Evolutionary conservation across 23 tunicate genomes (phyloP), one percentile per base, ranked within the genome.

Genomic region (Corella eumyota): DNA sequence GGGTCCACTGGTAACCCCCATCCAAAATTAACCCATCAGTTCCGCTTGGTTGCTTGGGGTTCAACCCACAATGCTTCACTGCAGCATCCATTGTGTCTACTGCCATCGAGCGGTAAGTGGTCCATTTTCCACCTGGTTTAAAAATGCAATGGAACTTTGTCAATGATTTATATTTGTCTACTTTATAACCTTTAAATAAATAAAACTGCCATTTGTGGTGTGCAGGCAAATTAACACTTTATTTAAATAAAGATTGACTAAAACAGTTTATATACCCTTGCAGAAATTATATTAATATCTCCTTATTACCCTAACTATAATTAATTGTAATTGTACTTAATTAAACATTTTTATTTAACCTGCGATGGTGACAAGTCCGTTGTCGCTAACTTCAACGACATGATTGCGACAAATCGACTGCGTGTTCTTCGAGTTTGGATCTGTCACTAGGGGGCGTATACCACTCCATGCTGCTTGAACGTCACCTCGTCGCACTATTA

Each of bases 41-140:
- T 1, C 77, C 70, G 52, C 81, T 72, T 45, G 49, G 58, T 15
- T 45, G 60, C 53, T 79, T 60, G 32, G 65, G 71, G 25, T 58
- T 68, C 25, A 88, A 67, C 21, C 68, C 77, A 61, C 96, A 78
- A 34, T 69, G 36, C 34, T 79, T 62, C 17, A 88, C 73, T 2
- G 96, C 96, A 0, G 88, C 81, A 13, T 88, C 82, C 50, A 88
- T 67, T 15, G 83, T 64, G 61, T 88, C 96, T 0, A 64, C 23
- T 28, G 96, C 96, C 96, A 88, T 88, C 6, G 81, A 74, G 13
- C 96, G 67, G 62, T 88, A 88, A n/a, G 96, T 88, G 19, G 96
- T 88, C 96, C 96, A 88, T 53, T 88, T 88, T 13, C 96, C 96
- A 61, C 96, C 96, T 88, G 54, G 3, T n/a, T n/a, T n/a, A n/a